Base-by-base conservation (phyloP, 2,888 invertebrate genomes). In the Cheilosia scutellata region DNA sequence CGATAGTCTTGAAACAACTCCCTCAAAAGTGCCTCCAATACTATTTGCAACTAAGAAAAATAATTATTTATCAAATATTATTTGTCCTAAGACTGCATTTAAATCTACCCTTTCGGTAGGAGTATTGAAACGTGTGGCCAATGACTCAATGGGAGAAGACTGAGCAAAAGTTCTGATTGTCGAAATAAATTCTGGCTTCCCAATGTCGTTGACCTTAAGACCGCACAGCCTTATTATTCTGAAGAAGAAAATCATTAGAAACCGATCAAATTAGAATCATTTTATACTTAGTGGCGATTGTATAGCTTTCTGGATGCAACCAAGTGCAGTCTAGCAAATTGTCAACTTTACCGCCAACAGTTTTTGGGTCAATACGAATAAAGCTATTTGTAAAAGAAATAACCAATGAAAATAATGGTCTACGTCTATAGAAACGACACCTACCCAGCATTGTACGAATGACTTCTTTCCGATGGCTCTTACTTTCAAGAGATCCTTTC, bases 281-380 rank as follows among this genome's bases (percentile, higher is more conserved):
- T 49, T 9, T 89, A 78, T 93, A 95, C 95, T 93, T 93, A 89
- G 94, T 93, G 0, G 97, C 96, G 29, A 95, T 90, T 11, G 91
- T 91, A 89, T 98, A 98, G 57, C 97, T 97, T 92, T 98, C 98
- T 0, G 98, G 98, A 93, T 98, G 98, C 87, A 98, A 96, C 92
- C 96, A 96, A 0, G 98, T 98, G 84, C 94, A 94, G 90, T 97
- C 97, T 2, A 97, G 92, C 79, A 93, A 83, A 90, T 94, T 89
- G 11, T 88, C 84, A 5, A 90, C 77, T 13, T 88, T 89, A 4
- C 92, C 91, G 5, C 92, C 91, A 7, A 91, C 88, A 80, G 92
- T 92, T 16, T 90, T 89, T 0, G 93, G 92, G 57, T 93, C 92
- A 49, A 93, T 92, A 47, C 92, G 91, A 62, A 92, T 89, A 31